Evolutionary conservation across 1,140 invertebrate genomes (phyloP).

Genomic region (Mizuhopecten yessoensis): DNA sequence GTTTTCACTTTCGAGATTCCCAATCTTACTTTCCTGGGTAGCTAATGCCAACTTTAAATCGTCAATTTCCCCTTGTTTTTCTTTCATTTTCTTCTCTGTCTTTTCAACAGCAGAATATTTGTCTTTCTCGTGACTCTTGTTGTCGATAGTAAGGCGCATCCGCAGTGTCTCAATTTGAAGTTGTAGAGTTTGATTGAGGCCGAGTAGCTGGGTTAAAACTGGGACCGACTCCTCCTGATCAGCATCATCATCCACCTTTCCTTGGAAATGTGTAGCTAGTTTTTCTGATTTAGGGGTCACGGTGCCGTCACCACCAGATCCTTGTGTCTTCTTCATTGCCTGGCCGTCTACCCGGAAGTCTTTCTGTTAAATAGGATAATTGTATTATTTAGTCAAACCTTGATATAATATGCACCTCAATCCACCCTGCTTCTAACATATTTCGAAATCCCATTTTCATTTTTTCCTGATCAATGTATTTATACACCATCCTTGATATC

Average conservation of each 20-base stretch:
- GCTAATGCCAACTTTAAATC: slow-evolving; percentile 63
- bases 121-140: slow-evolving; percentile 63
- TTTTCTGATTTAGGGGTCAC: not conserved
- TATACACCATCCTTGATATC: too few species aligned
- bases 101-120: slow-evolving; percentile 58
- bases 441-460: too few species aligned
- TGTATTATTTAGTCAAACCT: too few species aligned
- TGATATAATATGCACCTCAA: too few species aligned
- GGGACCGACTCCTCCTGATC: not conserved
- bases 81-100: slow-evolving; percentile 60
- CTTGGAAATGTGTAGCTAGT: not conserved
- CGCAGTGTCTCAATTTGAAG: slow-evolving; percentile 70
- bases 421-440: too few species aligned
- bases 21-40: slow-evolving; percentile 59
- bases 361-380: not conserved
- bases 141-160: slow-evolving; percentile 67
- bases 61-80: slow-evolving; percentile 59
- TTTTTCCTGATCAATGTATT: too few species aligned
- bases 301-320: not conserved
- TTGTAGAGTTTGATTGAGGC: slow-evolving; percentile 68
- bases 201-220: slow-evolving; percentile 14
- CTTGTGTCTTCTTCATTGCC: slow-evolving; percentile 37
- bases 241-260: not conserved
- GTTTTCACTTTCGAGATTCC: slow-evolving; percentile 62
- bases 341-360: not conserved